phyloP scores from a whole-genome alignment of 2,888 invertebrate species.

The Noctua fimbriata region DNA sequence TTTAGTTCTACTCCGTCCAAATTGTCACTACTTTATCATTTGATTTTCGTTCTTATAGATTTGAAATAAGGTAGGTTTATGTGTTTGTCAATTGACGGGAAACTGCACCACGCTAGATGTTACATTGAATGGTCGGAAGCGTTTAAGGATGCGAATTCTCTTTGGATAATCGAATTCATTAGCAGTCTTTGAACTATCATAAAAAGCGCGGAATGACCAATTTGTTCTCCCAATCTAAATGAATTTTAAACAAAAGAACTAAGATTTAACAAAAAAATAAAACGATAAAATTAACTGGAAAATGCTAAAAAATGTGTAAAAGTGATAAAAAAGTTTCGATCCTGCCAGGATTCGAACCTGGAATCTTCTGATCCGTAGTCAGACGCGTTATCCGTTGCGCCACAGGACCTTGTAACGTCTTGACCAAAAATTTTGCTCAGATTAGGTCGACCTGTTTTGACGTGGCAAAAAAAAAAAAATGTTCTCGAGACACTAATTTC shows the following conservation, averaged over 20 bases:
- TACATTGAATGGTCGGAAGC: slow-evolving; percentile 73
- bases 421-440: background rate
- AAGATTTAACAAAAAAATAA: background rate
- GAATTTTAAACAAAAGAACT: background rate
- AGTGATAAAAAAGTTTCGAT: slow-evolving; percentile 62
- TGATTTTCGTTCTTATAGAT: slow-evolving; percentile 59
- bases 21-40: slow-evolving; percentile 44
- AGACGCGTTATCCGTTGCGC: slow-evolving; percentile 93
- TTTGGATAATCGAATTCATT: slow-evolving; percentile 86
- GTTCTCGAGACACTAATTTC: background rate
- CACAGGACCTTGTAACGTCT: slow-evolving; percentile 82
- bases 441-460: background rate
- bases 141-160: slow-evolving; percentile 78
- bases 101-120: slow-evolving; percentile 50
- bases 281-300: background rate
- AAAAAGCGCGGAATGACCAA: slow-evolving; percentile 75
- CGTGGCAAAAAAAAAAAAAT: background rate
- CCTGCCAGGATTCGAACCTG: slow-evolving; percentile 92
- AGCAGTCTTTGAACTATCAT: slow-evolving; percentile 80
- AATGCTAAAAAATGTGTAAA: background rate
- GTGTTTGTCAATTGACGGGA: slow-evolving; percentile 17
- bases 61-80: slow-evolving; percentile 48
- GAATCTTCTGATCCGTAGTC: slow-evolving; percentile 93
- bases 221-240: slow-evolving; percentile 5
- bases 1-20: slow-evolving; percentile 54